Percentiles rank a stretch among this genome's conserved stretches.
Conservation (phyloP, 2,113 vertebrate genomes). For the Toxotes jaculatrix region DNA sequence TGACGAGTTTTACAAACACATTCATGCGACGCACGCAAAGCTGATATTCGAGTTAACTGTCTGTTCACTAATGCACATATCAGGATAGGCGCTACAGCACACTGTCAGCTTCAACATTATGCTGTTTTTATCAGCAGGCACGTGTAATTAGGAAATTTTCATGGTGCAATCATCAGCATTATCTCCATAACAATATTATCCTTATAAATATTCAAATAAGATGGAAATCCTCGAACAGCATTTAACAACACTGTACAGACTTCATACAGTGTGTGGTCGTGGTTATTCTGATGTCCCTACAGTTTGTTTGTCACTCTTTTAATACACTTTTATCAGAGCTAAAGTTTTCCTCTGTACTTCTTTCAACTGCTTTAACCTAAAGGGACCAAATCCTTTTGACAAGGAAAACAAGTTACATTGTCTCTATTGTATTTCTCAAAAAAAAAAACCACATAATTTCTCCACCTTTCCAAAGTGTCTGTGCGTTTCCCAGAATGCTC, state of each 20-base stretch:
- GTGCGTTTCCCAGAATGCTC: not conserved
- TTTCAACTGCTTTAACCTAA: not conserved
- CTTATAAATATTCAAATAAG: conserved; percentile 54
- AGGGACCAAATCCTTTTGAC: not conserved
- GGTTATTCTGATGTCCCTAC: not conserved
- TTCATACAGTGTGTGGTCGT: not conserved
- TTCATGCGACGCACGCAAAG: conserved; percentile 1
- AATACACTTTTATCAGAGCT: not conserved
- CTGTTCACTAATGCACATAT: not conserved
- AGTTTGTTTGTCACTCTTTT: not conserved
- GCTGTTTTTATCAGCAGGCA: not conserved
- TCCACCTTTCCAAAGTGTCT: not conserved
- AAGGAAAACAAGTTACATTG: not conserved
- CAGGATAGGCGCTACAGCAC: not conserved
- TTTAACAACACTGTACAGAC: conserved; percentile 19
- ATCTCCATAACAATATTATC: conserved; percentile 17
- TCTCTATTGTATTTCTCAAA: not conserved
- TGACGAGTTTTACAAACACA: not conserved
- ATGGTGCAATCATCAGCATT: not conserved
- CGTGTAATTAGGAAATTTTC: not conserved
- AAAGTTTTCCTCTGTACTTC: not conserved
- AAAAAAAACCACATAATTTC: conserved; percentile 1
- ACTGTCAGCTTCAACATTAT: not conserved
- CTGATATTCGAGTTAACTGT: not conserved
- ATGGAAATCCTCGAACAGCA: conserved; percentile 51